Evolutionary conservation across 2,888 invertebrate species (phyloP).

Genomic region (Tenodera sinensis): DNA sequence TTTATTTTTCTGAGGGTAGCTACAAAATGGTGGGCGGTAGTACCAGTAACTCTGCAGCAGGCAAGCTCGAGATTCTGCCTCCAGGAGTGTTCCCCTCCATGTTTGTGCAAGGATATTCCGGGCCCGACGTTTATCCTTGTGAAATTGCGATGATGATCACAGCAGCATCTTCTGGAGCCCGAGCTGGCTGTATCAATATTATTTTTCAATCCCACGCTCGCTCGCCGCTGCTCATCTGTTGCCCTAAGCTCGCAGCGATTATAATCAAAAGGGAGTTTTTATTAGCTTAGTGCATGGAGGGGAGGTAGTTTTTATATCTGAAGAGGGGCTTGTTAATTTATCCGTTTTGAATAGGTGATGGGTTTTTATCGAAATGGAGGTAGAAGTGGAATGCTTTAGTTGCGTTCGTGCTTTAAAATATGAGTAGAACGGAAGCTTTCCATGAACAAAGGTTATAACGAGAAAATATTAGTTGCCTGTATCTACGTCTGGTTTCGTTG

Average conservation of each 20-base stretch:
- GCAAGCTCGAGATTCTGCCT: background rate
- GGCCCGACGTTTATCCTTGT: slow-evolving; percentile 19
- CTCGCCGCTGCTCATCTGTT: slow-evolving; percentile 14
- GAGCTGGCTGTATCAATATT: slow-evolving; percentile 30
- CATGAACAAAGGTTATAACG: no score
- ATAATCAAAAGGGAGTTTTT: background rate
- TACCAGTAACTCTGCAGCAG: background rate
- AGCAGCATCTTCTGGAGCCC: background rate
- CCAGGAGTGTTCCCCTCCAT: background rate
- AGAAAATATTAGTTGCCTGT: no score
- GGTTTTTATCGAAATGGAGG: background rate
- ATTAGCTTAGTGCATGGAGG: background rate
- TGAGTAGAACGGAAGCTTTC: no score
- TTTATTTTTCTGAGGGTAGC: background rate
- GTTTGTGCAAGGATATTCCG: background rate
- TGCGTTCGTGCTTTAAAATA: no score
- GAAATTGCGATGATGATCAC: slow-evolving; percentile 25
- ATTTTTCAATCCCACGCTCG: slow-evolving; percentile 30
- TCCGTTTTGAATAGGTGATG: background rate
- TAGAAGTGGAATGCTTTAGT: background rate
- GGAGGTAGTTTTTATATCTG: background rate
- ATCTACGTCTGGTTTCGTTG: no score
- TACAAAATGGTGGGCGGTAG: background rate
- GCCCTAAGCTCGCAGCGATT: background rate
- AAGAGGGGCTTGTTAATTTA: background rate